Conservation (phyloP, 35 echinoderm and acorn worm genomes). For the Ptychodera flava region DNA sequence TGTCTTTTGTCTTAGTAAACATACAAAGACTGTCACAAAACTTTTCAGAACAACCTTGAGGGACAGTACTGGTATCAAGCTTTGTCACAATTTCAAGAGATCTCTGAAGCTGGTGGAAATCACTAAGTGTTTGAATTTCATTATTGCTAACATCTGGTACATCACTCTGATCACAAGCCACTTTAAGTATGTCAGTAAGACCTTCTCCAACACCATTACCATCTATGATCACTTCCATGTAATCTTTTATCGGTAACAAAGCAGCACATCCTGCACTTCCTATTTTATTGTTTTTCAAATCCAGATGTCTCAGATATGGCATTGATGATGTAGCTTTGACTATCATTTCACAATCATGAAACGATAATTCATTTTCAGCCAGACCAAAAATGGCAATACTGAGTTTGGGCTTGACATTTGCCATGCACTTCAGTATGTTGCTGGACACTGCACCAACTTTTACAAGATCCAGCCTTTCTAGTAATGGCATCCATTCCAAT, state of each 20-base stretch:
- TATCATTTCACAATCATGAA: not conserved
- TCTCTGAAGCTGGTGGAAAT: no score
- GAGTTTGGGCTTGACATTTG: not conserved
- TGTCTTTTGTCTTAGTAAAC: no score
- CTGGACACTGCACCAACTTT: not conserved
- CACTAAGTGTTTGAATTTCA: no score
- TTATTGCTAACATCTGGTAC: no score
- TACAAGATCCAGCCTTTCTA: not conserved
- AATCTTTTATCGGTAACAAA: not conserved
- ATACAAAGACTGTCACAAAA: no score
- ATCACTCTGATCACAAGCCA: no score
- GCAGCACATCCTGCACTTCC: not conserved
- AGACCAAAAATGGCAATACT: not conserved
- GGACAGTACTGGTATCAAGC: no score
- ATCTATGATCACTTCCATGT: not conserved
- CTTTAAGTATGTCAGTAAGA: no score
- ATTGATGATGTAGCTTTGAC: not conserved
- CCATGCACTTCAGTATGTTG: not conserved
- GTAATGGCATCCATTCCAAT: not conserved
- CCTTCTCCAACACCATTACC: not conserved
- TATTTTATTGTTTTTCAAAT: not conserved
- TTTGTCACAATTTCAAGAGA: no score
- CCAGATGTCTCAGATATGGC: not conserved
- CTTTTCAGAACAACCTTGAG: no score
- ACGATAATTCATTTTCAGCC: not conserved